A percentile compares a stretch with the other conserved stretches of the same genome.
Evolutionary conservation across 2,113 vertebrate genomes (phyloP).

Genomic region (Desmodus rotundus): DNA sequence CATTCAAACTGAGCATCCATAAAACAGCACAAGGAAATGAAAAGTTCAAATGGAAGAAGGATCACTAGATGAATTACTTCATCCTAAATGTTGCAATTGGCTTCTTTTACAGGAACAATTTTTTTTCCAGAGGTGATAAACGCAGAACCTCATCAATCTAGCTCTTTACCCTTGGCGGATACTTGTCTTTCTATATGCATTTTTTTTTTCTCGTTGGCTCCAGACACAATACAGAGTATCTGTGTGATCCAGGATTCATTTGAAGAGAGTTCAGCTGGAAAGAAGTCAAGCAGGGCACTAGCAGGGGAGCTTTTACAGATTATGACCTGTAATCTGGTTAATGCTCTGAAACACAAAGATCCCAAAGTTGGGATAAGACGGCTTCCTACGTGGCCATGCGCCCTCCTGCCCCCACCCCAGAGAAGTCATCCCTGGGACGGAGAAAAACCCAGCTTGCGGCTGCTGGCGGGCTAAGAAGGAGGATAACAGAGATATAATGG

Average conservation of each 20-base stretch:
- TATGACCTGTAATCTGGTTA: conserved; percentile 84
- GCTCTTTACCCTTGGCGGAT: conserved; percentile 79
- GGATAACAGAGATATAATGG: background rate
- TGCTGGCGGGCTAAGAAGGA: background rate
- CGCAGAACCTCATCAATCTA: conserved; percentile 77
- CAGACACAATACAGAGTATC: conserved; percentile 73
- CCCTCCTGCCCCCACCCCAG: background rate
- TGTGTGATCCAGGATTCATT: conserved; percentile 81
- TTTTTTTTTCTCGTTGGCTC: conserved; percentile 62
- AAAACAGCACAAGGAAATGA: conserved; percentile 74
- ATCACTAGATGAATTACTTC: conserved; percentile 80
- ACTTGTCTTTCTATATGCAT: conserved; percentile 66
- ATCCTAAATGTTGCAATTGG: conserved; percentile 78
- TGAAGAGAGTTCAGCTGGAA: conserved; percentile 84
- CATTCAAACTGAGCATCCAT: conserved; percentile 74
- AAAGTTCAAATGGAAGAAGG: conserved; percentile 76
- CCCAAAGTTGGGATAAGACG: conserved; percentile 72
- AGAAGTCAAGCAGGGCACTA: conserved; percentile 79
- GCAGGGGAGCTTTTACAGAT: conserved; percentile 83
- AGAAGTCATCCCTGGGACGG: conserved; percentile 48
- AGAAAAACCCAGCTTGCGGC: conserved; percentile 27
- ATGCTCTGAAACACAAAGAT: conserved; percentile 82
- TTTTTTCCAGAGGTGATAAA: conserved; percentile 78
- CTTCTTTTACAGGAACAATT: conserved; percentile 74
- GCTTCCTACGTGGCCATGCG: conserved; percentile 50